Evolutionary conservation across 2,888 invertebrate species (phyloP), one percentile per base, ranked within the genome.

Genomic region (Eupithecia inturbata): DNA sequence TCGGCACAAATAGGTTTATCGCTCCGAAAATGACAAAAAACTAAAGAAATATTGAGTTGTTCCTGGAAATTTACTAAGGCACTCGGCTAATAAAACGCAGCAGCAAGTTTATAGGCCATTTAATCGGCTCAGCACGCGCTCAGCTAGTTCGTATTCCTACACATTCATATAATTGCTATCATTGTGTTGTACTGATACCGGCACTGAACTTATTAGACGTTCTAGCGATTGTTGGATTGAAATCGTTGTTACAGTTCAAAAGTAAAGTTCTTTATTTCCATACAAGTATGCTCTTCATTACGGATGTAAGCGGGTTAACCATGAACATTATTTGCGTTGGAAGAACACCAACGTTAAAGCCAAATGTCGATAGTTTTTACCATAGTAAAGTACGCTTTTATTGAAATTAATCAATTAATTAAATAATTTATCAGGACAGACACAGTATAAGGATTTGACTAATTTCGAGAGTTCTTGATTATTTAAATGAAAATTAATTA

Each of bases 81-180:
- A 72, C 76, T 77, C 0, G 66, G 53, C 45, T 68, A 67, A 71
- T 75, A 67, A 71, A 80, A 77, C 79, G 74, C 60, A 74, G 81
- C 86, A 81, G 77, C 75, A 82, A 82, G 85, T 88, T 88, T 87
- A 89, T 87, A 84, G 88, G 83, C 88, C 82, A 87, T 88, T 87
- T 82, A 82, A 85, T 81, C 77, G 84, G 84, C 84, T 83, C 85
- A 84, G 87, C 88, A 83, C 85, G 87, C 82, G 66, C 82, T 79
- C 84, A 82, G 82, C 83, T 83, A 83, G 82, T 81, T 82, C 71
- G 78, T 84, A 83, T 81, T 82, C 71, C 78, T 84, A 82, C 84
- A 84, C 78, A 84, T 88, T 88, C 85, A 88, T 88, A 85, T 88
- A 87, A 88, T 88, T 88, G 84, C 79, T 82, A 79, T 82, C 84